Evolutionary conservation across 2,797 vertebrate species (phyloP), one percentile per base, ranked within the genome.

Genomic region (Miichthys miiuy): DNA sequence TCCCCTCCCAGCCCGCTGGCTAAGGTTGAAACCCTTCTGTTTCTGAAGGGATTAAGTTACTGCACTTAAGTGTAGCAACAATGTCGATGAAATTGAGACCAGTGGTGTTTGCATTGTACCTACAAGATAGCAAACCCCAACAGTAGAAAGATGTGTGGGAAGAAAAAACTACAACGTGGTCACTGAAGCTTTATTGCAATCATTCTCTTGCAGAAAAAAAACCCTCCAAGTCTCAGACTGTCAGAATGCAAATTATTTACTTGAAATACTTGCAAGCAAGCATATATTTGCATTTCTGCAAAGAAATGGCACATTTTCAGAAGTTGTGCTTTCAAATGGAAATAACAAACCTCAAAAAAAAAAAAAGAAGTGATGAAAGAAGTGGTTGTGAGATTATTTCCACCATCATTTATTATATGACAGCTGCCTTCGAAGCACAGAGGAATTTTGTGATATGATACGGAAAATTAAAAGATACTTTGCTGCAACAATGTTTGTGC

Each of bases 51-150:
- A 95, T 96, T 93, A 73, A 68, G 88, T 96, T 93, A 94, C 94
- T 82, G 92, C 93, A 90, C 93, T 95, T 95, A 95, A 95, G 94
- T 94, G 94, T 90, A 87, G 91, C 91, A 91, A 94, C 94, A 93
- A 91, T 92, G 94, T 92, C 81, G 71, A 87, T 93, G 95, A 94
- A 96, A 95, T 72, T 72, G 91, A 95, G 89, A 94, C 84, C 81
- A 71, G 85, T 84, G 78, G 81, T 95, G 94, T 96, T 96, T 95
- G 91, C 92, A 91, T 94, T 95, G 95, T 95, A 93, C 77, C 91
- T 86, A 95, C 94, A 95, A 88, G 90, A 88, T 16, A 82, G 80
- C 89, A 83, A 84, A 77, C 86, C 81, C 67, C 86, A 84, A 74
- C 84, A 79, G 76, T 18, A 46, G 75, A 74, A 57, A 71, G 72